A percentile compares a stretch with the other conserved stretches of the same genome.
Conservation (phyloP, 1,140 invertebrate species). For the Euura saliciscinereae region DNA sequence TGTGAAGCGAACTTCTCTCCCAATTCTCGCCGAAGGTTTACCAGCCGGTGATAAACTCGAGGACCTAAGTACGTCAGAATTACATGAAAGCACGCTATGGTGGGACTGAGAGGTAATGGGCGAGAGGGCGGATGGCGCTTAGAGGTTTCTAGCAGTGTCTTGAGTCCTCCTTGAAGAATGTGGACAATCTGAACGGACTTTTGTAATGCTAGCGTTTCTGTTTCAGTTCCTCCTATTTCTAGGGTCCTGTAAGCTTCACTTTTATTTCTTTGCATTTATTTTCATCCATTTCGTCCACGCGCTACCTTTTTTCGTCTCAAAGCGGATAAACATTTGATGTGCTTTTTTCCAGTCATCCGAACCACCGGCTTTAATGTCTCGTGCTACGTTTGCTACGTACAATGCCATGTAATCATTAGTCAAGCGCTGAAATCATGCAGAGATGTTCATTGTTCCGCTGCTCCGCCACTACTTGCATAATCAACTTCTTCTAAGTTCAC, state of each 20-base stretch:
- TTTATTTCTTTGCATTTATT: background rate
- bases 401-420: background rate
- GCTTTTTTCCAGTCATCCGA: background rate
- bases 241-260: background rate
- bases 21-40: background rate
- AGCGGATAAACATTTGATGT: constrained; percentile 1
- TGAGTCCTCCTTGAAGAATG: constrained; percentile 5
- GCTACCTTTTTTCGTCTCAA: background rate
- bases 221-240: background rate
- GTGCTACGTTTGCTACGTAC: background rate
- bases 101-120: background rate
- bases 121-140: background rate
- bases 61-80: background rate
- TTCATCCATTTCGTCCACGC: background rate
- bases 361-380: background rate
- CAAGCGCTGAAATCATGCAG: background rate
- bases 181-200: background rate
- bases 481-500: background rate
- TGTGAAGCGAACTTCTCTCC: no score
- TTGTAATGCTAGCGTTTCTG: constrained; percentile 5
- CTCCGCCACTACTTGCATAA: constrained; percentile 5
- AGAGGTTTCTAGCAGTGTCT: background rate
- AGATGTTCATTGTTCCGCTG: background rate
- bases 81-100: background rate
- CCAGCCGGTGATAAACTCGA: background rate